phyloP scores from a whole-genome alignment of 2,797 vertebrate species.

The Australoheros facetus region DNA sequence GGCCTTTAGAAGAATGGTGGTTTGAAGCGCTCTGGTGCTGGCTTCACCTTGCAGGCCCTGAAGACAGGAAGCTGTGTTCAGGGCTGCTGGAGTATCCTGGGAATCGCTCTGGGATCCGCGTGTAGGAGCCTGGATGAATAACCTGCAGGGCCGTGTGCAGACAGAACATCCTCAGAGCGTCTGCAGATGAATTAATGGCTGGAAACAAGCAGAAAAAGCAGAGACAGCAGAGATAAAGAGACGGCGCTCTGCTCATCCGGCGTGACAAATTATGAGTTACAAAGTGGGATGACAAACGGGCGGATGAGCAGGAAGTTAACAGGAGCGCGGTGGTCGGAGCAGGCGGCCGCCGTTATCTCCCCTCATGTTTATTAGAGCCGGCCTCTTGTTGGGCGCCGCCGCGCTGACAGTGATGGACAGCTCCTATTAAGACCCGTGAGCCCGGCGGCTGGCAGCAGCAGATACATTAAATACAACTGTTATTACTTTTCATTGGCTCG shows the following conservation, averaged over 20 bases:
- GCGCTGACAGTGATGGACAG: constrained; percentile 95
- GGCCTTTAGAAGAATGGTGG: neutral
- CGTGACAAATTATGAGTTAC: constrained; percentile 80
- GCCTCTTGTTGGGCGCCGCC: constrained; percentile 83
- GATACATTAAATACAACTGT: constrained; percentile 98
- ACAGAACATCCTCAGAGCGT: neutral
- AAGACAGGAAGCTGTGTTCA: no score
- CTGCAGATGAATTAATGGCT: constrained; percentile 1
- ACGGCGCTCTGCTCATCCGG: constrained; percentile 70
- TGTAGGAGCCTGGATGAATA: neutral
- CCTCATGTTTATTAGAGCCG: constrained; percentile 94
- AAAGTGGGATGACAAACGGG: constrained; percentile 89
- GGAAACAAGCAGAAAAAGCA: neutral
- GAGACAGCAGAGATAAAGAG: constrained; percentile 30
- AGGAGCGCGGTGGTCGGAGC: constrained; percentile 70
- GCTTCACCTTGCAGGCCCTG: no score
- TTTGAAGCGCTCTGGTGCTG: neutral
- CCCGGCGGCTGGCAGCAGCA: constrained; percentile 93
- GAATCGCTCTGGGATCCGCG: neutral
- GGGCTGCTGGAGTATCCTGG: no score
- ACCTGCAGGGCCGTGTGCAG: neutral
- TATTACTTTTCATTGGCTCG: constrained; percentile 97
- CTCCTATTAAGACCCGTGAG: constrained; percentile 90
- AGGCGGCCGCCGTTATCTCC: constrained; percentile 83
- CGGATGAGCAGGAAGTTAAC: constrained; percentile 85